phyloP scores from a whole-genome alignment of 2,888 invertebrate genomes.

The Stegophylla sp. region DNA sequence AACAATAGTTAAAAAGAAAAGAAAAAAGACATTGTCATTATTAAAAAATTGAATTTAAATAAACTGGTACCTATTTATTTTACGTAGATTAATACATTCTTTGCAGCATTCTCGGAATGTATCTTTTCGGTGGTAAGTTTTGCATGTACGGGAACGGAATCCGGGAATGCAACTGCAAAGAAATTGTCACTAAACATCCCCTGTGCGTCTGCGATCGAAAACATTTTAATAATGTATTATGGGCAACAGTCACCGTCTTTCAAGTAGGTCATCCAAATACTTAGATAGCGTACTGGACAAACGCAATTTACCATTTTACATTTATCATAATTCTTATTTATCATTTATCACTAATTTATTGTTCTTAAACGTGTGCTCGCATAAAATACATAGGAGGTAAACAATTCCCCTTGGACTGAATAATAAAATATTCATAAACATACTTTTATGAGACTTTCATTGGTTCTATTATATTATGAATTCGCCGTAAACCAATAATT shows the following conservation, averaged over 20 bases:
- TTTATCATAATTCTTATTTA: no score
- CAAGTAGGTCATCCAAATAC: slow-evolving; percentile 76
- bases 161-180: slow-evolving; percentile 90
- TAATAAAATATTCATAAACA: no score
- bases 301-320: slow-evolving; percentile 45
- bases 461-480: no score
- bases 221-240: slow-evolving; percentile 98
- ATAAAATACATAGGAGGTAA: no score
- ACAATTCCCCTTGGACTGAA: no score
- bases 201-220: slow-evolving; percentile 95
- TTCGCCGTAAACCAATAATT: no score
- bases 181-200: slow-evolving; percentile 86
- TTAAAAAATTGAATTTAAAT: slow-evolving; percentile 4
- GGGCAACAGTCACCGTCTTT: slow-evolving; percentile 96
- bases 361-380: no score
- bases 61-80: slow-evolving; percentile 43
- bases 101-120: slow-evolving; percentile 97
- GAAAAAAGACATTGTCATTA: not conserved
- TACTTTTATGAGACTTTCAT: no score
- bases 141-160: slow-evolving; percentile 92
- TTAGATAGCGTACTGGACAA: slow-evolving; percentile 38
- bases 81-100: slow-evolving; percentile 59
- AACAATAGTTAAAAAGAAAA: not conserved
- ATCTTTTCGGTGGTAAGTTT: slow-evolving; percentile 99
- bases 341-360: no score